These are phyloP conservation scores for human (Homo sapiens) DNA, from an alignment of 2,113 vertebrate genomes.

Conservation along the genomic window DNA sequence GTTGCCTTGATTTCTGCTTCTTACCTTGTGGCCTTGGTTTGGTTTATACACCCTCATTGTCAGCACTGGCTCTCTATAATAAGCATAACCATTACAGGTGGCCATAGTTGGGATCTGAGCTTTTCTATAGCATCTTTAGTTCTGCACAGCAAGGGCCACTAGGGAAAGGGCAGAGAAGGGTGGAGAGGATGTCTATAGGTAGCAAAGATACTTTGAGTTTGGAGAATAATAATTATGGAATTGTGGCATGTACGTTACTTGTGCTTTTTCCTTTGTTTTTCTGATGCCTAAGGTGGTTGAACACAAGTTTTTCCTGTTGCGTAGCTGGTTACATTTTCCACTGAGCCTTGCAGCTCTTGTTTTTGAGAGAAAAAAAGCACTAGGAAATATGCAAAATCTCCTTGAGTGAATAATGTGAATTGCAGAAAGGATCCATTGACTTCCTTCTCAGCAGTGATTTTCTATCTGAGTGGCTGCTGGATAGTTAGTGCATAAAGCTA, in stretches of 20 bases:
- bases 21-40: background rate
- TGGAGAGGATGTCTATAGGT: background rate
- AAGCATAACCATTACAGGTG: background rate
- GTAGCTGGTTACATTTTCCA: slow-evolving; percentile 50
- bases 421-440: slow-evolving; percentile 52
- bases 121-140: background rate
- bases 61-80: background rate
- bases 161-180: no score
- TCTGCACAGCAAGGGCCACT: background rate
- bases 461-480: slow-evolving; percentile 58
- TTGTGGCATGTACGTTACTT: background rate
- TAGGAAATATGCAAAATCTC: slow-evolving; percentile 47
- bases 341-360: slow-evolving; percentile 33
- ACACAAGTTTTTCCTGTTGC: slow-evolving; percentile 23
- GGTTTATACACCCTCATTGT: background rate
- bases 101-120: fast-evolving
- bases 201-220: background rate
- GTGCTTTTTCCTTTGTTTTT: background rate
- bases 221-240: background rate
- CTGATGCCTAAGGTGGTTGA: background rate
- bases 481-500: slow-evolving; percentile 25
- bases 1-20: background rate
- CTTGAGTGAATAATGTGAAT: slow-evolving; percentile 69
- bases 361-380: slow-evolving; percentile 52
- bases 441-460: slow-evolving; percentile 63